Base-by-base conservation (phyloP, 2,113 vertebrate species). In the Mobula birostris region DNA sequence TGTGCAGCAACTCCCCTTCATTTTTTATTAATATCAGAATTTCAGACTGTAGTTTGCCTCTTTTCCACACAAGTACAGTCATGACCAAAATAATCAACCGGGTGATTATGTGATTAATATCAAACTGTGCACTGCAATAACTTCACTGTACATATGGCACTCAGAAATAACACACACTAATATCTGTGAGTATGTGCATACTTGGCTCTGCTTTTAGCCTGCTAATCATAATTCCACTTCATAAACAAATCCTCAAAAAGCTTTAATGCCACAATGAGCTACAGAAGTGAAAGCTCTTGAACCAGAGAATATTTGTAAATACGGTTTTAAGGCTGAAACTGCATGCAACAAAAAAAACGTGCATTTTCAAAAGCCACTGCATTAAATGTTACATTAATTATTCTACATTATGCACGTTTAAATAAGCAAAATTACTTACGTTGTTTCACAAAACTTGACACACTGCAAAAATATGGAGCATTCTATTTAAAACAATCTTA, bases 61-160 rank as follows among this genome's bases (percentile, higher is more conserved):
- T 74, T 93, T 92, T 74, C 91, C 91, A 93, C 70, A 93, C 91
- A 93, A 74, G 91, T 93, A 93, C 91, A 93, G 91, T 93, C 91
- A 93, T 93, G 91, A 93, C 36, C 91, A 93, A 90, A 90, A 90
- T 90, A 90, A 90, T 90, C 85, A 90, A 66, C 85, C 32, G 61
- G 91, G 91, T 93, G 91, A 93, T 93, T 93, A 93, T 74, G 91
- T 93, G 91, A 93, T 93, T 93, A 93, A 93, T 48, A 93, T 93
- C 91, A 93, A 48, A 74, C 91, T 93, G 91, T 93, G 91, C 70
- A 21, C 12, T 93, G 91, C 68, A 93, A 93, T 93, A 93, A 93
- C 48, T 93, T 93, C 91, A 76, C 70, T 93, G 68, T 76, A 93
- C 66, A 93, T 72, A 68, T 93, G 91, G 70, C 91, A 93, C 70